Evolutionary conservation across 2,888 invertebrate genomes (phyloP).

Genomic region (Drosophila paracracens): DNA sequence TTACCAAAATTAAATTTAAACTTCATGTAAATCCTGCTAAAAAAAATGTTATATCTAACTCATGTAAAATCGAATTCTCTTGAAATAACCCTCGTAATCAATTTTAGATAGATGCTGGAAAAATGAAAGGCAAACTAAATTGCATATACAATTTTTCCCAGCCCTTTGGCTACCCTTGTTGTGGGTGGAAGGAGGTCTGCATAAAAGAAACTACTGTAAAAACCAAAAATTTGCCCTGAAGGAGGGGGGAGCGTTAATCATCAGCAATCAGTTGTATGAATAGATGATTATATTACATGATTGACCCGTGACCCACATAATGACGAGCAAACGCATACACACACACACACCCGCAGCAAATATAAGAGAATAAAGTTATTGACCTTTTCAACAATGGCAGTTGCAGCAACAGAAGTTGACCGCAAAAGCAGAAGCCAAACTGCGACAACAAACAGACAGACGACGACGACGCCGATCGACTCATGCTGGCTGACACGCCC

Average conservation of each 20-base stretch:
- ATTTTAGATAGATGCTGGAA: not conserved
- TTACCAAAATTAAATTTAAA: not conserved
- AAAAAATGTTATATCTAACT: not conserved
- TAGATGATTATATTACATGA: conserved; percentile 47
- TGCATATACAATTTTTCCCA: not conserved
- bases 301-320: conserved; percentile 77
- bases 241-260: not conserved
- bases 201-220: not conserved
- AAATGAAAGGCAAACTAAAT: not conserved
- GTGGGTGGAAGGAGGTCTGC: conserved; percentile 1
- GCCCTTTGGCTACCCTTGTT: not conserved
- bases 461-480: conserved; percentile 1
- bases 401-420: conserved; percentile 34
- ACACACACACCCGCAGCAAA: conserved; percentile 61
- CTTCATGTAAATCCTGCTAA: not conserved
- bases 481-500: conserved; percentile 57
- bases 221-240: not conserved
- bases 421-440: conserved; percentile 39
- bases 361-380: conserved; percentile 54
- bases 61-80: not conserved
- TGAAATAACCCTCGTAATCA: not conserved
- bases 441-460: conserved; percentile 8
- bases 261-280: conserved; percentile 20
- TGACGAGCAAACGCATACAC: conserved; percentile 24
- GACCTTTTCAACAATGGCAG: conserved; percentile 52